Percentiles rank a stretch among this genome's conserved stretches.
phyloP scores from a whole-genome alignment of 2,113 vertebrate genomes.

The Ammospiza caudacuta region DNA sequence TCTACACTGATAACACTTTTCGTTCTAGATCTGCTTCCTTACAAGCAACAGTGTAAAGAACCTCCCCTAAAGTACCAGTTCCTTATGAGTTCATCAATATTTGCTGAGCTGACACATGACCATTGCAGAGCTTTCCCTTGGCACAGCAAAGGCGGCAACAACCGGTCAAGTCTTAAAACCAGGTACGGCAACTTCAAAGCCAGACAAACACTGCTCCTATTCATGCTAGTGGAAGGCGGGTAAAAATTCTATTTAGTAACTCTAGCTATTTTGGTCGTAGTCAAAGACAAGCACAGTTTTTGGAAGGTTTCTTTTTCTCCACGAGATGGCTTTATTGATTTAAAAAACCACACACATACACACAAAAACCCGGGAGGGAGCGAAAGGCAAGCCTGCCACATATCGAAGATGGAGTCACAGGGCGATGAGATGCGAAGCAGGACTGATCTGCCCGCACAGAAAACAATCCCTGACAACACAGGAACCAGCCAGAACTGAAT shows the following conservation, averaged over 20 bases:
- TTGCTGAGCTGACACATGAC: neutral
- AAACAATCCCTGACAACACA: neutral
- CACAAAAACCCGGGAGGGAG: neutral
- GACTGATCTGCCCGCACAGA: conserved; percentile 45
- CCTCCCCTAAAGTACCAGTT: neutral
- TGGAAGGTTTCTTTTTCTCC: neutral
- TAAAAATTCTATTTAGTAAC: neutral
- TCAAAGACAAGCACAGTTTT: neutral
- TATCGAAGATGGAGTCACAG: conserved; percentile 74
- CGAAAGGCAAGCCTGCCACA: neutral
- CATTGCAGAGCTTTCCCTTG: neutral
- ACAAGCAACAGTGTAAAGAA: neutral
- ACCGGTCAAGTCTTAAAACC: neutral
- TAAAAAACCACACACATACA: neutral
- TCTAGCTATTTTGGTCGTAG: neutral
- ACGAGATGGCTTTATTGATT: neutral
- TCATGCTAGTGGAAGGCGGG: neutral
- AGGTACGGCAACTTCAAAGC: neutral
- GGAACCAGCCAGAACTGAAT: neutral
- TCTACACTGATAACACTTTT: neutral
- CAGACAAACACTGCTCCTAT: neutral
- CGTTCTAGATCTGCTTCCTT: neutral
- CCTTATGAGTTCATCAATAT: neutral
- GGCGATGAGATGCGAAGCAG: conserved; percentile 47
- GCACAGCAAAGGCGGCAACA: neutral